Conservation (phyloP, 2,113 vertebrate genomes). For the Xenopus tropicalis region UCB_Xtro_10.0 CM004443.2:119618501-119619000, state of each 20-base stretch:
- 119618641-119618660: slow-evolving; percentile 11
- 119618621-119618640: neutral
- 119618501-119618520: too few species aligned
- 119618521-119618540: too few species aligned
- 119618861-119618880: slow-evolving; percentile 1
- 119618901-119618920: too few species aligned
- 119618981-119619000: too few species aligned
- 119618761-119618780: neutral
- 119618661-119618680: neutral
- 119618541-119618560: too few species aligned
- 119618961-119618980: too few species aligned
- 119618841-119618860: neutral
- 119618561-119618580: neutral
- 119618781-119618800: neutral
- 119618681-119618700: neutral
- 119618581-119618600: slow-evolving; percentile 9
- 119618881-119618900: neutral
- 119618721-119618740: neutral
- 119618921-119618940: too few species aligned
- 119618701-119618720: neutral
- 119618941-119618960: too few species aligned
- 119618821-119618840: neutral
- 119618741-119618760: neutral
- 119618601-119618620: neutral
- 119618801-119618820: neutral